Percentiles rank a stretch among this genome's conserved stretches.
Evolutionary conservation across 2,797 vertebrate species (phyloP).

Genomic region (Phaenicophaeus curvirostris): DNA sequence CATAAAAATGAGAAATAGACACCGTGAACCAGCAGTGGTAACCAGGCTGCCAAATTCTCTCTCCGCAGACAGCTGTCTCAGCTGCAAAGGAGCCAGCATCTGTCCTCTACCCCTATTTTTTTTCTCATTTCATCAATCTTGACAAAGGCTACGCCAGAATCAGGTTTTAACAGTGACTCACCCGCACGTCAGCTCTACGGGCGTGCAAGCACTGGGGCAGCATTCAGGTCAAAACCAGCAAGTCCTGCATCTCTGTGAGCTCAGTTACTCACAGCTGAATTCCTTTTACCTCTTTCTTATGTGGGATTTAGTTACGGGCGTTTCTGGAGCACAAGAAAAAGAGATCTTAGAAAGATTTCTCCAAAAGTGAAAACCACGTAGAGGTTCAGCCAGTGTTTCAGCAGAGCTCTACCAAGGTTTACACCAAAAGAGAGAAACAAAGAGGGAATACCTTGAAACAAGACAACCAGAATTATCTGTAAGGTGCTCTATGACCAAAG

Average conservation of each 20-base stretch:
- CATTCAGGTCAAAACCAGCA: background rate
- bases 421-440: background rate
- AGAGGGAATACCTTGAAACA: background rate
- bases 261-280: background rate
- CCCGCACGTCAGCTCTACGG: background rate
- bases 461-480: background rate
- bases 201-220: background rate
- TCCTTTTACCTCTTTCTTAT: background rate
- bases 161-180: conserved; percentile 21
- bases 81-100: background rate
- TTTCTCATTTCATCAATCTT: background rate
- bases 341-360: background rate
- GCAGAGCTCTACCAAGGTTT: rapidly evolving
- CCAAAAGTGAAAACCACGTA: background rate
- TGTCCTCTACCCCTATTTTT: background rate
- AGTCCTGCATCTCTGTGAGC: background rate
- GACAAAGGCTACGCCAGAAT: background rate
- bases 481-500: background rate
- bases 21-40: rapidly evolving
- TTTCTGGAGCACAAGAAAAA: background rate
- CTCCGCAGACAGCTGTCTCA: no score
- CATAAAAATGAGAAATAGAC: background rate
- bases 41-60: background rate
- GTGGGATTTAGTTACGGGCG: background rate
- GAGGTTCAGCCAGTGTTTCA: background rate